Evolutionary conservation across 2,113 vertebrate species (phyloP).

Genomic region (Ochotona princeps): DNA sequence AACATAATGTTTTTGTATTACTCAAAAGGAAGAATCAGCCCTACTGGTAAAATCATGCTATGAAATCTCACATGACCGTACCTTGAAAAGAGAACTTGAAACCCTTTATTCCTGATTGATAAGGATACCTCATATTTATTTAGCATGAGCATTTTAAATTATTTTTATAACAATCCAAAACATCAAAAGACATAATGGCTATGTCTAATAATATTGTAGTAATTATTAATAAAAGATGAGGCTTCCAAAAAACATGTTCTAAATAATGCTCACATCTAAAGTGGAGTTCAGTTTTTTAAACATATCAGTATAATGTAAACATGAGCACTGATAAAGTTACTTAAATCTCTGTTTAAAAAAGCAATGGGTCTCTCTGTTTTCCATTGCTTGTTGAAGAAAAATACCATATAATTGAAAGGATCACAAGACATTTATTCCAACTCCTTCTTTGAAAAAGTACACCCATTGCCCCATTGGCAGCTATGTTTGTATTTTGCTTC

Average conservation of each 20-base stretch:
- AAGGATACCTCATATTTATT: background rate
- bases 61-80: background rate
- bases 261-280: background rate
- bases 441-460: background rate
- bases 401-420: background rate
- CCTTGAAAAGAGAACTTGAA: background rate
- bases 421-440: background rate
- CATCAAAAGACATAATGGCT: background rate
- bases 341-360: constrained; percentile 3
- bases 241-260: background rate
- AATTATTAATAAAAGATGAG: background rate
- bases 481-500: background rate
- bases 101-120: background rate
- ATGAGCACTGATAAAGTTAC: background rate
- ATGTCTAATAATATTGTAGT: background rate
- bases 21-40: background rate
- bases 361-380: background rate
- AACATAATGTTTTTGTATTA: background rate
- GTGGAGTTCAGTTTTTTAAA: background rate
- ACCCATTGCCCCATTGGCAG: background rate
- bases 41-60: background rate
- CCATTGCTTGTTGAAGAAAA: background rate
- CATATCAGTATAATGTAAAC: background rate
- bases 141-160: background rate
- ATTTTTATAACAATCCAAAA: background rate